phyloP scores from a whole-genome alignment of 2,888 invertebrate genomes.

The Agriopis leucophaearia region DNA sequence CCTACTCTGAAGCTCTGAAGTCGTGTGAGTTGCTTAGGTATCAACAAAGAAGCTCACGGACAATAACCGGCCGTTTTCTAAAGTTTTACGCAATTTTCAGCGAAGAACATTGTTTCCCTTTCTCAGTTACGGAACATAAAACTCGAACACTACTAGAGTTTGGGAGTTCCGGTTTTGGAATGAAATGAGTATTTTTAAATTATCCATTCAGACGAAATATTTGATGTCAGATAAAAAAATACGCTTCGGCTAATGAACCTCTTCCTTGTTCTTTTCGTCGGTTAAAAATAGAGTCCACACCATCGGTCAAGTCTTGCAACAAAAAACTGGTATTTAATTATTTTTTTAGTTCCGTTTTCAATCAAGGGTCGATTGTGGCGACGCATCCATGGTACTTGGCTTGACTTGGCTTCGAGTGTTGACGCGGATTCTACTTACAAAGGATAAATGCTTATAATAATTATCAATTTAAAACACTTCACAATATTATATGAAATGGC shows the following conservation, averaged over 20 bases:
- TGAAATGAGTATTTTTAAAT: not conserved
- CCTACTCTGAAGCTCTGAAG: not conserved
- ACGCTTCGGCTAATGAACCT: too few relatives aligned
- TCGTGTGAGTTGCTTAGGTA: constrained; percentile 3
- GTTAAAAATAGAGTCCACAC: too few relatives aligned
- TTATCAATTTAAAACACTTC: too few relatives aligned
- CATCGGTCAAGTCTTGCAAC: too few relatives aligned
- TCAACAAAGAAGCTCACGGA: not conserved
- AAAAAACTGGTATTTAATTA: too few relatives aligned
- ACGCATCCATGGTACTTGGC: too few relatives aligned
- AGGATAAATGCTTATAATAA: too few relatives aligned
- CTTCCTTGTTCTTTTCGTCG: too few relatives aligned
- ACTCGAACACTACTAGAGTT: constrained; percentile 46
- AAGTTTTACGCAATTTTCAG: constrained; percentile 54
- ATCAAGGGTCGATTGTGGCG: not conserved
- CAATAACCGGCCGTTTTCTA: constrained; percentile 45
- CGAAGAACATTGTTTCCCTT: constrained; percentile 59
- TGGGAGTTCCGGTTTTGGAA: constrained; percentile 32
- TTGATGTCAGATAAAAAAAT: not conserved
- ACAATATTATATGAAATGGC: too few relatives aligned
- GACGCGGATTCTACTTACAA: too few relatives aligned
- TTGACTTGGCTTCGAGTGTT: too few relatives aligned
- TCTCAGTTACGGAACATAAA: constrained; percentile 50
- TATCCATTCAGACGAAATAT: not conserved
- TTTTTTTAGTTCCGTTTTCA: not conserved